Evolutionary conservation across 2,113 vertebrate genomes (phyloP).

Genomic region (zebrafish (Danio rerio)): DNA sequence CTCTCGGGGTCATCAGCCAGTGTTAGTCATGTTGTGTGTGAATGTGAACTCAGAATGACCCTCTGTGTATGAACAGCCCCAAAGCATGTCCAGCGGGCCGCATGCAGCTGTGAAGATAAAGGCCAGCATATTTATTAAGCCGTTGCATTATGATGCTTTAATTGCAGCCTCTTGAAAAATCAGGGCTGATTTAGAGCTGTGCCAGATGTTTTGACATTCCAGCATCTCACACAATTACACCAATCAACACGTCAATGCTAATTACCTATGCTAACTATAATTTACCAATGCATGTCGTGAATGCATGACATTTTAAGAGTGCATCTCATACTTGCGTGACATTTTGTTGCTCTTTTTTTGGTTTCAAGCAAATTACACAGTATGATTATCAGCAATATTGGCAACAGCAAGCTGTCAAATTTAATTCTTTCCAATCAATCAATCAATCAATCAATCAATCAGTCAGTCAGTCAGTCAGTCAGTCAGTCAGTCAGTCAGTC

Average conservation of each 20-base stretch:
- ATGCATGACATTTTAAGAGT: neutral
- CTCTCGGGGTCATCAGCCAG: slow-evolving; percentile 5
- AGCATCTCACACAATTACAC: slow-evolving; percentile 18
- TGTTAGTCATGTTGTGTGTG: neutral
- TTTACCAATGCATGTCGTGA: neutral
- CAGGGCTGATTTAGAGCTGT: neutral
- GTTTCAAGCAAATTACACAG: no score
- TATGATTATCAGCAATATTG: neutral
- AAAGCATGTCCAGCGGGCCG: neutral
- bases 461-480: no score
- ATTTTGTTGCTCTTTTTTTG: no score
- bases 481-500: no score
- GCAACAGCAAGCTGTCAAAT: neutral
- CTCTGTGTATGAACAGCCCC: neutral
- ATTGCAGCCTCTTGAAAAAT: slow-evolving; percentile 17
- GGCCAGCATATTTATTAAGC: neutral
- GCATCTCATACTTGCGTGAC: neutral
- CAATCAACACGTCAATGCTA: neutral
- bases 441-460: no score
- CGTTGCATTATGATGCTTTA: neutral
- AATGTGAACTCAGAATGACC: neutral
- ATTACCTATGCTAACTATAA: neutral
- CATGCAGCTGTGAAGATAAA: neutral
- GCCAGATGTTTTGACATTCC: neutral
- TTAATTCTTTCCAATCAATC: no score